phyloP scores from a whole-genome alignment of 2,113 vertebrate species.

The Osmerus eperlanus region DNA sequence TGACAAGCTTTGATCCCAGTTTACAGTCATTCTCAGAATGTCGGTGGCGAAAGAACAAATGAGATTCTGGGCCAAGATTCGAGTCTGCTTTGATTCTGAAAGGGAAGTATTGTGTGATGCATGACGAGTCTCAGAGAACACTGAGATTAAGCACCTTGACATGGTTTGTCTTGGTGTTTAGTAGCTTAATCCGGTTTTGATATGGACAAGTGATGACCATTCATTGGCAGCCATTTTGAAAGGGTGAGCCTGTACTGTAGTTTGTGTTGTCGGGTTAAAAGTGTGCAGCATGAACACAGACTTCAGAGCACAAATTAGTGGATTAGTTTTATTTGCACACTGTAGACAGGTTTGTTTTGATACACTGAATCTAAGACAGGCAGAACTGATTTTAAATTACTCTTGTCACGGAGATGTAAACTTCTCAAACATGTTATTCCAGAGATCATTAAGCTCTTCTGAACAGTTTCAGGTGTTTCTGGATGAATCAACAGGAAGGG shows the following conservation, averaged over 20 bases:
- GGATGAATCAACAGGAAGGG: slow-evolving; percentile 28
- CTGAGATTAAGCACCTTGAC: slow-evolving; percentile 38
- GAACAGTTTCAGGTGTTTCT: slow-evolving; percentile 12
- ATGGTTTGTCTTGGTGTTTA: slow-evolving; percentile 24
- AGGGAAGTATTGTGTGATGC: slow-evolving; percentile 33
- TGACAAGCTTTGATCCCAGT: slow-evolving; percentile 73
- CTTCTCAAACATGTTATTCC: slow-evolving; percentile 38
- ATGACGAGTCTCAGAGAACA: slow-evolving; percentile 13
- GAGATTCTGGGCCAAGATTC: slow-evolving; percentile 42
- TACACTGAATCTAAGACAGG: no score
- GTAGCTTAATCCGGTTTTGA: slow-evolving; percentile 29
- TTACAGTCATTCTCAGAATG: slow-evolving; percentile 59
- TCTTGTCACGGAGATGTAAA: slow-evolving; percentile 25
- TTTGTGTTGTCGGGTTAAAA: not conserved
- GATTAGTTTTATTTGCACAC: no score
- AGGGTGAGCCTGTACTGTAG: not conserved
- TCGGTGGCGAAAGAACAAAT: slow-evolving; percentile 57
- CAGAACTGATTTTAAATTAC: no score
- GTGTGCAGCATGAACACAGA: no score
- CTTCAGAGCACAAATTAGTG: no score
- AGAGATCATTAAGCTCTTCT: slow-evolving; percentile 16
- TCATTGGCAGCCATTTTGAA: slow-evolving; percentile 1
- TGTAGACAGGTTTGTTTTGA: no score
- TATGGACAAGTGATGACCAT: slow-evolving; percentile 22
- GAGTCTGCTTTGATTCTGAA: slow-evolving; percentile 45